Base-by-base conservation (phyloP, 2,888 invertebrate species). In the Zygaena filipendulae region DNA sequence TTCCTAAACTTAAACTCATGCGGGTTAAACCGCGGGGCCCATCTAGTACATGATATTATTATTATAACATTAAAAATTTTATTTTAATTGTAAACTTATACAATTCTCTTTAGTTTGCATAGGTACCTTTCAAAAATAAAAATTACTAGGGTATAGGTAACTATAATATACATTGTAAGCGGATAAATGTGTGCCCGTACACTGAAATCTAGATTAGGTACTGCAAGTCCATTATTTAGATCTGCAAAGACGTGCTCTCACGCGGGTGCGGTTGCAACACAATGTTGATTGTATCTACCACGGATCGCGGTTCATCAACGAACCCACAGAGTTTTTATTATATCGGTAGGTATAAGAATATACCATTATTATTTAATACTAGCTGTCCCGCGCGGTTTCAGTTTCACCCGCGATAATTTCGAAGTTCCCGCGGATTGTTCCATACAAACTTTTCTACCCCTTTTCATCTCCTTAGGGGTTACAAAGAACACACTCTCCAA, bases 241-340 rank as follows among this genome's bases (percentile, higher is more conserved):
- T 39, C 28, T 37, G 28, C 38, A 33, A 30, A 40, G 37, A 41
- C 44, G 38, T 43, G 39, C 40, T 49, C 49, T 46, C 49, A 52
- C 49, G 48, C 40, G 34, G 33, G 13, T 29, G 29, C 23, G 11
- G 16, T 49, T 49, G 42, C 49, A 29, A 43, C 43, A 47, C 36
- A 41, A 42, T 42, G 37, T 43, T 38, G 32, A 40, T 42, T 39
- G 35, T n/a, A n/a, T n/a, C n/a, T n/a, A n/a, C n/a, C n/a, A n/a
- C n/a, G n/a, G n/a, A n/a, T n/a, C n/a, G n/a, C n/a, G n/a, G n/a
- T n/a, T n/a, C n/a, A n/a, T n/a, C n/a, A n/a, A n/a, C n/a, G n/a
- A n/a, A n/a, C n/a, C n/a, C n/a, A n/a, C n/a, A n/a, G n/a, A n/a
- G n/a, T n/a, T n/a, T n/a, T n/a, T n/a, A n/a, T n/a, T n/a, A n/a